These are phyloP conservation scores for Zaprionus davidi DNA, from an alignment of 1,140 invertebrate species.

Conservation along the genomic window DNA sequence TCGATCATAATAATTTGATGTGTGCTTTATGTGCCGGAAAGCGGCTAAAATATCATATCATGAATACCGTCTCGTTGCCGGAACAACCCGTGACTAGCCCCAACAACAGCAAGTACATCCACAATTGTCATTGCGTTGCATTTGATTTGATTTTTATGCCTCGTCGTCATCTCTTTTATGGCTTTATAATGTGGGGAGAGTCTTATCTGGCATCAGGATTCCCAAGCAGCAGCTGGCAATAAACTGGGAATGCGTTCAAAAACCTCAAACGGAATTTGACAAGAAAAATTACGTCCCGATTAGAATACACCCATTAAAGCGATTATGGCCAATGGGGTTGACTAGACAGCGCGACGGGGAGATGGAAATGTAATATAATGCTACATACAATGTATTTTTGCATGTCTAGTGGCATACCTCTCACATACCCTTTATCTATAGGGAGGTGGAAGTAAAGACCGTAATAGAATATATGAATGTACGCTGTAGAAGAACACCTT, in stretches of 20 bases:
- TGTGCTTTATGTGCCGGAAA: constrained; percentile 76
- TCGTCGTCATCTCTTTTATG: constrained; percentile 40
- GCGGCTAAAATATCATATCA: constrained; percentile 26
- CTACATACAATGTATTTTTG: no score
- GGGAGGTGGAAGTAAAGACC: no score
- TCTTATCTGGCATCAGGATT: background rate
- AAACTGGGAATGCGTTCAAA: constrained; percentile 4
- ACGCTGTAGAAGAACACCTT: no score
- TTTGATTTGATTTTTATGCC: constrained; percentile 75
- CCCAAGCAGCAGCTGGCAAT: constrained; percentile 3
- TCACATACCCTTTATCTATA: no score
- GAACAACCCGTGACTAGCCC: background rate
- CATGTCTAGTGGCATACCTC: no score
- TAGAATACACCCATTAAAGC: background rate
- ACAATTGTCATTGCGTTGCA: constrained; percentile 69
- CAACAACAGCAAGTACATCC: constrained; percentile 38
- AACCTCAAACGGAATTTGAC: background rate
- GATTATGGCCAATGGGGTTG: background rate
- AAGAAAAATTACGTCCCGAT: background rate
- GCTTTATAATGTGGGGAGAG: constrained; percentile 39
- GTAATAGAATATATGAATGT: no score
- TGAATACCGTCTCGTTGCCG: constrained; percentile 6
- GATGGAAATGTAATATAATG: background rate
- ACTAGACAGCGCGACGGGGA: background rate
- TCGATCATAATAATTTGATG: constrained; percentile 79